phyloP scores from a whole-genome alignment of 1,140 invertebrate species.

The Ganaspis sp. region DNA sequence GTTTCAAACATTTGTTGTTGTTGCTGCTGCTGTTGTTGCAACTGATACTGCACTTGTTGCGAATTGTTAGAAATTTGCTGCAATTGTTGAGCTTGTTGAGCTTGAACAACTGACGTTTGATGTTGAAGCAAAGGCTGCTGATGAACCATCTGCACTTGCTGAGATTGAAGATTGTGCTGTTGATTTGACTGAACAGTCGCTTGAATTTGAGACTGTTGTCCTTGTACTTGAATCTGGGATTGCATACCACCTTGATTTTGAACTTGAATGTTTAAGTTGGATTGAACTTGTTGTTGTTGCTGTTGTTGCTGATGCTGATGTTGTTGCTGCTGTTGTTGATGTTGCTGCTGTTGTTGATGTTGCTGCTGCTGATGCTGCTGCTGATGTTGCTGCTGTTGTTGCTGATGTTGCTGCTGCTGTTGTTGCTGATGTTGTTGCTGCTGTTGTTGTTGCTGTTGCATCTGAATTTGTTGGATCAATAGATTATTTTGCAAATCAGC shows the following conservation, averaged over 20 bases:
- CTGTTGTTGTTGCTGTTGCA: constrained; percentile 76
- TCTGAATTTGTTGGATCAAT: constrained; percentile 78
- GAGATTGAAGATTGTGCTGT: constrained; percentile 69
- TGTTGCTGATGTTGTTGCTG: no score
- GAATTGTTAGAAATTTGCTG: constrained; percentile 71
- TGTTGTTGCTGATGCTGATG: no score
- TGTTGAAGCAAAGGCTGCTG: constrained; percentile 70
- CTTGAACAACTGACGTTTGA: constrained; percentile 80
- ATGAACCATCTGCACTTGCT: constrained; percentile 71
- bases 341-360: no score
- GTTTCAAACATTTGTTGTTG: constrained; percentile 65
- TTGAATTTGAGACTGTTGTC: constrained; percentile 70
- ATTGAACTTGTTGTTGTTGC: constrained; percentile 75
- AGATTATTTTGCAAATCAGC: constrained; percentile 73
- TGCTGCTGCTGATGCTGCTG: no score
- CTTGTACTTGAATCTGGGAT: constrained; percentile 73
- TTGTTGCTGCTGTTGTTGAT: no score
- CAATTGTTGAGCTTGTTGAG: constrained; percentile 77
- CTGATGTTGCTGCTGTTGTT: no score
- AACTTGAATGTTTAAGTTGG: constrained; percentile 63
- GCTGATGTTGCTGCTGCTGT: no score
- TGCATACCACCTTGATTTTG: constrained; percentile 63
- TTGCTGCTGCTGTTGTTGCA: constrained; percentile 76
- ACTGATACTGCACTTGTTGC: constrained; percentile 67
- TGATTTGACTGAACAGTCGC: constrained; percentile 56